These are phyloP conservation scores for Teleogryllus oceanicus DNA, from an alignment of 2,888 invertebrate genomes.

Conservation along the genomic window DNA sequence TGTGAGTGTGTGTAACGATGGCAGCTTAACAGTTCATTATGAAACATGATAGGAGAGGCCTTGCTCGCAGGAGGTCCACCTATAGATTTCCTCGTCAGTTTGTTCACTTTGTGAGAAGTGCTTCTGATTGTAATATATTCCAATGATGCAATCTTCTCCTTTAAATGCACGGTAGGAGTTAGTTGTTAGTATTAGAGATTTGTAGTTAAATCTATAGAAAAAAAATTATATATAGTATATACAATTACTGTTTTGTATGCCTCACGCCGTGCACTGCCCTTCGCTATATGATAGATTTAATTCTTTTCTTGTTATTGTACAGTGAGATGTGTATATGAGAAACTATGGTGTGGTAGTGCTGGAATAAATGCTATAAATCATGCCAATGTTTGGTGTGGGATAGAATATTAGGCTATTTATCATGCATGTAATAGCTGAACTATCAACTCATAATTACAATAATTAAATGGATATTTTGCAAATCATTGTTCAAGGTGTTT, in stretches of 20 bases:
- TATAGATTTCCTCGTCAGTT: constrained; percentile 20
- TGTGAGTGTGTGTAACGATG: neutral
- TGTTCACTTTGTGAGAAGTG: constrained; percentile 24
- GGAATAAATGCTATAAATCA: constrained; percentile 34
- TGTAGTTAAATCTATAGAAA: constrained; percentile 34
- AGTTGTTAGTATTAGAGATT: constrained; percentile 29
- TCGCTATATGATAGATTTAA: constrained; percentile 37
- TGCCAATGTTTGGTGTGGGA: constrained; percentile 33
- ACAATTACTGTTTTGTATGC: constrained; percentile 36
- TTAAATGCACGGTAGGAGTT: constrained; percentile 34
- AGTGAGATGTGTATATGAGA: constrained; percentile 36
- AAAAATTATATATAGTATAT: constrained; percentile 33
- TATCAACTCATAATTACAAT: too few relatives aligned
- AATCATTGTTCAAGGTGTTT: too few relatives aligned
- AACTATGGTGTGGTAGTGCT: constrained; percentile 28
- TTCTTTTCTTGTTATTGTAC: constrained; percentile 39
- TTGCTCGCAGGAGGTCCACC: neutral
- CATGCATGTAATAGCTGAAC: neutral
- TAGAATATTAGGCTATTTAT: constrained; percentile 3
- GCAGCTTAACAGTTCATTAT: constrained; percentile 18
- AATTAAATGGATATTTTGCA: too few relatives aligned
- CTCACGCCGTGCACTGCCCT: constrained; percentile 37
- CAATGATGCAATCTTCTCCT: constrained; percentile 28
- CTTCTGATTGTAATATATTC: constrained; percentile 30
- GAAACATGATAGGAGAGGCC: neutral